Evolutionary conservation across 2,113 vertebrate species (phyloP), one percentile per base, ranked within the genome.

Genomic region (Oreochromis niloticus): DNA sequence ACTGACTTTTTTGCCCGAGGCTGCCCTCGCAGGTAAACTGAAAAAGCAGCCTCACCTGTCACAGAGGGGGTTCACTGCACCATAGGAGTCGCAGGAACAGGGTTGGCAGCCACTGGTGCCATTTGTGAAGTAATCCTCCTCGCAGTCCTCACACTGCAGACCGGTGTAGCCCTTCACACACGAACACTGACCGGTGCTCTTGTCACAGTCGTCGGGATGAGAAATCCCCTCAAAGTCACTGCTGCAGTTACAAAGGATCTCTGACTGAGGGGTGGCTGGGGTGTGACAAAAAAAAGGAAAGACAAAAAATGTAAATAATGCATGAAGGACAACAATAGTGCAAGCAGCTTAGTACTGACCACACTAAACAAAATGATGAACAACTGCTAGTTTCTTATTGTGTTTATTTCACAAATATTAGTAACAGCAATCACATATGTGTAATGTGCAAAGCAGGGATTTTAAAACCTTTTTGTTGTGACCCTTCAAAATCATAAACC

Each of bases 141-240:
- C 94, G 4, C 97, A 97, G 83, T 96, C 95, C 59, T 96, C 96
- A 41, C 97, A 97, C 92, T 96, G 95, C 50, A 95, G 95, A 4
- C 96, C 96, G 0, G 52, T 71, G 92, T 97, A 96, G 41, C 96
- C 96, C 10, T 68, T 11, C 87, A 95, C 11, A 80, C 97, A 97
- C 2, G 57, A 87, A 56, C 97, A 97, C 91, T 96, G 96, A n/a
- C 97, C 97, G 1, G 94, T 95, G 57, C 5, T 75, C 9, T 8
- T 86, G 41, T 97, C 94, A 66, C 97, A 97, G 19, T 95, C 95
- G 2, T 96, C 91, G 0, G 94, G 92, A 34, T 96, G 93, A 86
- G 86, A 9, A 36, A 96, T 95, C 9, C 96, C 96, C 87, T 96
- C 96, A 1, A 66, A 66, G 3, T 95, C 95, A 3, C 83, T 92